Evolutionary conservation across 1,140 invertebrate genomes (phyloP), one percentile per base, ranked within the genome.

Genomic region (Orchestia grillus): DNA sequence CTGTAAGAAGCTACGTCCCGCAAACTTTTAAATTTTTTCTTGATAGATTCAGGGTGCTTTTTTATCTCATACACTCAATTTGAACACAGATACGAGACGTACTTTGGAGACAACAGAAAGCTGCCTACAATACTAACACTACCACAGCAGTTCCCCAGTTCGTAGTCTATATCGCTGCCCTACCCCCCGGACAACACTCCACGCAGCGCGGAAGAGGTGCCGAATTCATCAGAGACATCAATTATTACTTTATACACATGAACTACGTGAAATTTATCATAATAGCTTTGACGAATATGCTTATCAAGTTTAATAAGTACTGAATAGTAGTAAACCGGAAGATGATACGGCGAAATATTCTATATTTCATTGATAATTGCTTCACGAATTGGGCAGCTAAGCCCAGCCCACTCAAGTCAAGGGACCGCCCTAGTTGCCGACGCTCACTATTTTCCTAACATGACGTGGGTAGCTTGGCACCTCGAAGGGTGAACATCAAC

Each of bases 381-480:
- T 94, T 19, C 43, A 11, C 44, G 40, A 94, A 42, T 45, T 44
- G 92, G 43, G 92, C 44, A 94, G 43, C 44, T 44, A 94, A 94
- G 92, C 41, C 92, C 92, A 47, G 92, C 92, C 92, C 92, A 94
- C 92, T 44, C 43, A 19, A 11, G 41, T 45, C 44, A 45, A 45
- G 44, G 43, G 44, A 94, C 92, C 92, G 43, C 92, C 92, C 44
- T 44, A 47, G 92, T 94, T 94, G 92, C 92, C 92, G 44, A n/a
- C 92, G 92, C 92, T 94, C 92, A 94, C 92, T 94, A 94, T 94
- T 45, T 94, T 45, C 44, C 92, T 94, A 45, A 94, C 92, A 94
- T 94, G 92, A 94, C 92, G 92, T 94, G 92, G 92, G 92, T 94
- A 94, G 92, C 92, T 94, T 94, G 92, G 92, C 92, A 94, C 92